These are phyloP conservation scores for Quadroppia sp. DNA, from an alignment of 2,888 invertebrate species.

Conservation along the genomic window DNA sequence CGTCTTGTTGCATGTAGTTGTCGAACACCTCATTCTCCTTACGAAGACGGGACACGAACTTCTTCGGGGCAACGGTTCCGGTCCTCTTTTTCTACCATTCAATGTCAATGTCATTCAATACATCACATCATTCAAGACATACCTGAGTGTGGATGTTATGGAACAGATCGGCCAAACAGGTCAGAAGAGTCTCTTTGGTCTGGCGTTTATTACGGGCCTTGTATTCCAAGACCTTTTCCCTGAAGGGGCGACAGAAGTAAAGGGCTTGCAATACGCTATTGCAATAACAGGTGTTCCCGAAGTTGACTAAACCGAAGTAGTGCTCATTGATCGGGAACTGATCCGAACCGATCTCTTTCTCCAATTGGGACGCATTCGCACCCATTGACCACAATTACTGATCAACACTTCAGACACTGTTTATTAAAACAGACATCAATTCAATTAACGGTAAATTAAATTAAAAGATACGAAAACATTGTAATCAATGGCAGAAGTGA, in stretches of 20 bases:
- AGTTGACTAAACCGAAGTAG: conserved; percentile 99
- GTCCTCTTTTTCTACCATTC: conserved; percentile 99
- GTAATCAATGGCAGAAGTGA: not conserved
- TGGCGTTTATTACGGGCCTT: conserved; percentile 84
- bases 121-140: no score
- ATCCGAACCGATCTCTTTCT: conserved; percentile 98
- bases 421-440: not conserved
- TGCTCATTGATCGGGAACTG: conserved; percentile 98
- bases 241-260: conserved; percentile 98
- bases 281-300: conserved; percentile 99
- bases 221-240: conserved; percentile 97
- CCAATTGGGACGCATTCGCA: conserved; percentile 97
- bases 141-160: conserved; percentile 96
- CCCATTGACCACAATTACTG: conserved; percentile 61
- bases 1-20: conserved; percentile 99
- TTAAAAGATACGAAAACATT: not conserved
- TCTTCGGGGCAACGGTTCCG: conserved; percentile 98
- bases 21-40: conserved; percentile 99
- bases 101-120: conserved; percentile 58
- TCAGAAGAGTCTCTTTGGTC: conserved; percentile 86
- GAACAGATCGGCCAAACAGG: conserved; percentile 97
- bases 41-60: conserved; percentile 94
- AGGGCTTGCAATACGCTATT: conserved; percentile 99
- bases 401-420: not conserved
- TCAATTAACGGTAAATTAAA: not conserved